Evolutionary conservation across 2,888 invertebrate genomes (phyloP), one percentile per base, ranked within the genome.

Genomic region (Cephonodes hylas): DNA sequence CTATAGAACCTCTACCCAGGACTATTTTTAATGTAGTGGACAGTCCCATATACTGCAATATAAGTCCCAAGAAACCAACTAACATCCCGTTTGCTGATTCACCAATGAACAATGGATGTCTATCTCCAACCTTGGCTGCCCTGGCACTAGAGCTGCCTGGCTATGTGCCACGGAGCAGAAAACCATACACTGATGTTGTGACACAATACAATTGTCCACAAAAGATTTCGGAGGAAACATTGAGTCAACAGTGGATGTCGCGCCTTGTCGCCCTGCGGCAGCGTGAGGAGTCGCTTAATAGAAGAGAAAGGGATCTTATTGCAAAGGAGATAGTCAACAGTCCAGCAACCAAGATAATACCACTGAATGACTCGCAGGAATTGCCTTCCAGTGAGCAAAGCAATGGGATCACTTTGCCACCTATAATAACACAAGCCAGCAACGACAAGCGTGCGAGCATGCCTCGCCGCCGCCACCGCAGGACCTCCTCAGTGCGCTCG

Each of bases 171-270:
- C 83, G 89, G 42, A 80, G 85, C 68, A 84, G 86, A 60, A 88
- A 74, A 62, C 89, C 87, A 2, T 82, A 80, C 63, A 80, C 72
- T 70, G 82, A 80, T 58, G 72, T 82, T 38, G 6, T 86, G 44
- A 82, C 80, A 20, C 74, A 76, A 18, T 83, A 83, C 48, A 83
- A 75, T 61, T 79, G 81, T 59, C 93, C 94, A 2, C 89, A 93
- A 66, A 84, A 86, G 70, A 87, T 94, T 5, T 93, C 94, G 6
- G 91, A 93, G 66, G 89, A 93, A 25, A 91, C 93, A 45, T 85
- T 94, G 18, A 93, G 93, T 66, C 86, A 93, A 46, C 93, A 93
- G 66, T 94, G 94, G 94, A 85, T 94, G 84, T 85, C 93, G 58
- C 89, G 93, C n/a, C 80, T 94, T 10, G 83, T 93, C 61, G 85